Percentiles rank a stretch among this genome's conserved stretches.
Conservation (phyloP, 2,113 vertebrate species). For the Oostethus manadensis region DNA sequence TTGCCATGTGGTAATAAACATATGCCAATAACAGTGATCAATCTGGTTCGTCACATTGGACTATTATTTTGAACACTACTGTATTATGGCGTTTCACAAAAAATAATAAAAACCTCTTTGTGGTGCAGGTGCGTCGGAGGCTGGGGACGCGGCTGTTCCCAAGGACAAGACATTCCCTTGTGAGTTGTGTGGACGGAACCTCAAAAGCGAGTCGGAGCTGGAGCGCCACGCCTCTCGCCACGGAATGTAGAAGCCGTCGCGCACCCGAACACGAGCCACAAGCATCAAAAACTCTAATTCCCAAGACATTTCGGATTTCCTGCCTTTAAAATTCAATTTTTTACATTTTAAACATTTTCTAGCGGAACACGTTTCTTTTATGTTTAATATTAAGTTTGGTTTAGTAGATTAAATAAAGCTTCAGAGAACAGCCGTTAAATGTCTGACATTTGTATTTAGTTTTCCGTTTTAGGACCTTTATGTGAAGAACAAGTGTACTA, state of each 20-base stretch:
- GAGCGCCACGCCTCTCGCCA: constrained; percentile 48
- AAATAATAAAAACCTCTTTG: too few relatives aligned
- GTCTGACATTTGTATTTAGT: not conserved
- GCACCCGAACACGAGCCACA: too few relatives aligned
- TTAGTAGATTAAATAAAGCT: constrained; percentile 11
- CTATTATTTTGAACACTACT: too few relatives aligned
- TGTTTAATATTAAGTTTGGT: not conserved
- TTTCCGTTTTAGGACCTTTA: not conserved
- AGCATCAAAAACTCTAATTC: not conserved
- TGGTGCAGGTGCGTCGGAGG: not conserved
- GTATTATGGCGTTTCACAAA: too few relatives aligned
- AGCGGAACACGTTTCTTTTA: constrained; percentile 17
- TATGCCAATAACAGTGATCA: too few relatives aligned
- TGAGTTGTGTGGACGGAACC: constrained; percentile 53
- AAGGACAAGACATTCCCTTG: constrained; percentile 29
- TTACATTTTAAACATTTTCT: constrained; percentile 26
- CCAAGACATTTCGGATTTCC: not conserved
- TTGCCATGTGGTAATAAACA: too few relatives aligned
- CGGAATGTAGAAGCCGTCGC: constrained; percentile 26
- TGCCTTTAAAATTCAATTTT: not conserved
- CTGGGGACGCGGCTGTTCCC: too few relatives aligned
- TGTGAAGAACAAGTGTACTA: not conserved
- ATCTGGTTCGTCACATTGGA: too few relatives aligned
- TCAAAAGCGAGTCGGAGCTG: constrained; percentile 35
- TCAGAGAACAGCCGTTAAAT: not conserved